These are phyloP conservation scores for Micropoecilia bifurca DNA, from an alignment of 2,797 vertebrate species.

Conservation along the genomic window DNA sequence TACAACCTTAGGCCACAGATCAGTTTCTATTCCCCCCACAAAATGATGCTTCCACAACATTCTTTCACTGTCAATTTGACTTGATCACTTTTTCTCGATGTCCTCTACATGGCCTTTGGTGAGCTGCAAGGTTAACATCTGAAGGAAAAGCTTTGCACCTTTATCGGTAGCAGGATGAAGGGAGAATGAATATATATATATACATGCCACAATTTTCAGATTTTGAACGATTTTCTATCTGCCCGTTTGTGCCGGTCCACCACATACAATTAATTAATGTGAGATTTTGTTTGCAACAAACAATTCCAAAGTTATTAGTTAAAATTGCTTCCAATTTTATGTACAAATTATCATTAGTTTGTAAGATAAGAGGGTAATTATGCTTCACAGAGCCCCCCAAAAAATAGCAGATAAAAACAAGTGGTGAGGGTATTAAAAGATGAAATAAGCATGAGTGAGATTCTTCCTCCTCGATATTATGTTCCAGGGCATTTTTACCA, in stretches of 20 bases:
- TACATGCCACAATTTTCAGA: neutral
- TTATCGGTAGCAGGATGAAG: neutral
- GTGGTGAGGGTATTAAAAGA: conserved; percentile 13
- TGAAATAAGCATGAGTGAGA: conserved; percentile 43
- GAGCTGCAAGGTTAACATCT: neutral
- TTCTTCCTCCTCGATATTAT: conserved; percentile 52
- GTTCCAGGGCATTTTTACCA: conserved; percentile 64
- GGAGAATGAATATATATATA: neutral
- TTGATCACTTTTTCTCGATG: neutral
- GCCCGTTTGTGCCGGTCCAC: neutral
- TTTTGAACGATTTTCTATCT: neutral
- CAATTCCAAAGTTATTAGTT: neutral
- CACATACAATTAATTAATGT: neutral
- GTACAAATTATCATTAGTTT: conserved; percentile 28
- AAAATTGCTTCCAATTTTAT: conserved; percentile 7
- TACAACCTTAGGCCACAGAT: neutral
- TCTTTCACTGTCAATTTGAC: neutral
- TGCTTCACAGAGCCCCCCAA: conserved; percentile 4
- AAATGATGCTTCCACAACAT: neutral
- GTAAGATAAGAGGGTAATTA: neutral
- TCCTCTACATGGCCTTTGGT: neutral
- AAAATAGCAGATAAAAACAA: neutral
- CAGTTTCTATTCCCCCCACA: neutral
- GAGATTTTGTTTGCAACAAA: neutral
- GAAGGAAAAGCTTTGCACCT: neutral